A percentile compares a stretch with the other conserved stretches of the same genome.
Conservation (phyloP, 2,797 vertebrate genomes). For the Artibeus lituratus region DNA sequence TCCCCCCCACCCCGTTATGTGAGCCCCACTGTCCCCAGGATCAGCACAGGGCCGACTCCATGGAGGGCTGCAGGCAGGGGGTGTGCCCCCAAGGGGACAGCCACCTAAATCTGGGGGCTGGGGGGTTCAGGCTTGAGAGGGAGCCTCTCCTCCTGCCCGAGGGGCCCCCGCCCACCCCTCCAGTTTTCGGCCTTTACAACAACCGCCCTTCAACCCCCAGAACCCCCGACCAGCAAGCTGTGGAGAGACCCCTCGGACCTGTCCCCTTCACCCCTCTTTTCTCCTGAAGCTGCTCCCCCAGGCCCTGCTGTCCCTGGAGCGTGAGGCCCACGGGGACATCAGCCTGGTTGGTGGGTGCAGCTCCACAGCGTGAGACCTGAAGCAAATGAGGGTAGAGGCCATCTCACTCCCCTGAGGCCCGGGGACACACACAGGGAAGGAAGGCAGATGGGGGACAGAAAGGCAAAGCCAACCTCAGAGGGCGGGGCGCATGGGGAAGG, state of each 20-base stretch:
- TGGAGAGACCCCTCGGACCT: too few relatives aligned
- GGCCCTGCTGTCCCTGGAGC: not conserved
- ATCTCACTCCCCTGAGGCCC: not conserved
- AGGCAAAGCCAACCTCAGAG: not conserved
- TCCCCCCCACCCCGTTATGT: rapidly evolving
- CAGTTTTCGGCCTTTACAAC: rapidly evolving
- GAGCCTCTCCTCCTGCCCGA: not conserved
- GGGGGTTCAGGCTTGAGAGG: too few relatives aligned
- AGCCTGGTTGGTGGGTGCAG: not conserved
- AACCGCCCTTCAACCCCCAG: not conserved
- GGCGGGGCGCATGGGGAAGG: not conserved
- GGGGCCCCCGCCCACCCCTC: too few relatives aligned
- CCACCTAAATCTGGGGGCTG: not conserved
- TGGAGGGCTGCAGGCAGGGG: not conserved
- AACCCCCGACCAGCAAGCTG: not conserved
- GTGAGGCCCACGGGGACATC: rapidly evolving
- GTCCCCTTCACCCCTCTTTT: too few relatives aligned
- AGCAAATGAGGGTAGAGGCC: too few relatives aligned
- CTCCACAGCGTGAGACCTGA: rapidly evolving
- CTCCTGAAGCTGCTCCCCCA: too few relatives aligned
- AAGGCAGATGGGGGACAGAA: not conserved
- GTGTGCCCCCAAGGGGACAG: not conserved
- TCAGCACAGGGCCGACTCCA: not conserved
- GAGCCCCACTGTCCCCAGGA: not conserved
- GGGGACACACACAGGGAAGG: rapidly evolving